Percentiles rank a stretch among this genome's conserved stretches.
phyloP scores from a whole-genome alignment of 2,113 vertebrate species.

The Platanista minor region DNA sequence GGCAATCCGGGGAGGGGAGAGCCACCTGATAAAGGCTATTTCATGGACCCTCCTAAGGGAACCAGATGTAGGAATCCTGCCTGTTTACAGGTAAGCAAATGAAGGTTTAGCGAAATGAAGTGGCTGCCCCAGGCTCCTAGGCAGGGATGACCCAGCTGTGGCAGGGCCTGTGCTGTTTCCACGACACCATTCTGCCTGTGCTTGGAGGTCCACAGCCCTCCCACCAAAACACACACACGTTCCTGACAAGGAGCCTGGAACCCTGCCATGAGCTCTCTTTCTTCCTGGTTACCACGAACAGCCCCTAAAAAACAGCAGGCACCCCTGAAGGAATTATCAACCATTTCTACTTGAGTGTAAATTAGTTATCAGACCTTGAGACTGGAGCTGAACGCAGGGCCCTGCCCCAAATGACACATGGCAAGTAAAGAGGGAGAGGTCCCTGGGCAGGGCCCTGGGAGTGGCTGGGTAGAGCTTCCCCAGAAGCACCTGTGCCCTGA shows the following conservation, averaged over 20 bases:
- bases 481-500: background rate
- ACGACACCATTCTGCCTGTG: background rate
- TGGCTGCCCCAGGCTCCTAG: background rate
- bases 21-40: background rate
- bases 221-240: fast-evolving
- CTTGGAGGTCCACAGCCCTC: background rate
- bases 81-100: background rate
- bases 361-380: background rate
- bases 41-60: fast-evolving
- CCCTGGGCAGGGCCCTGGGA: background rate
- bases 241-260: background rate
- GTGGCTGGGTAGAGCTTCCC: background rate
- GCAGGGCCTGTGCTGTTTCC: background rate
- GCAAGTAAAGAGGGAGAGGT: background rate
- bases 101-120: background rate
- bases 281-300: background rate
- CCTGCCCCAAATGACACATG: background rate
- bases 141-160: background rate
- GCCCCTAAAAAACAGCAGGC: background rate
- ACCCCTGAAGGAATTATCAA: background rate
- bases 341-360: background rate
- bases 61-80: background rate
- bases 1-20: background rate
- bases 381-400: background rate
- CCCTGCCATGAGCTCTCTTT: background rate